A percentile compares a stretch with the other conserved stretches of the same genome.
phyloP scores from a whole-genome alignment of 2,113 vertebrate genomes.

The Dinomys branickii region DNA sequence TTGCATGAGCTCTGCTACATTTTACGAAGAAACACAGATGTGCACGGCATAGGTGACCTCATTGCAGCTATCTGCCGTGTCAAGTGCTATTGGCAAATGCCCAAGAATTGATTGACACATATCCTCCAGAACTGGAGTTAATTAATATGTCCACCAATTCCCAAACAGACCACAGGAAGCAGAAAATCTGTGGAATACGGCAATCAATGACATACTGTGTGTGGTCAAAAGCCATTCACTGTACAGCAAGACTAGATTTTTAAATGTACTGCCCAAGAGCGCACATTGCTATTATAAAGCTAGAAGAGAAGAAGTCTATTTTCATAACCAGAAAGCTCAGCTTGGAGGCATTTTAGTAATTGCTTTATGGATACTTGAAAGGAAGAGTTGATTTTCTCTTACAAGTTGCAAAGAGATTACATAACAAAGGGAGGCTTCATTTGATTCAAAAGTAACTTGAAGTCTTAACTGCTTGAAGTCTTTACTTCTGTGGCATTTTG shows the following conservation, averaged over 20 bases:
- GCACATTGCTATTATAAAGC: slow-evolving; percentile 4
- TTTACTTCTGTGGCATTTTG: slow-evolving; percentile 68
- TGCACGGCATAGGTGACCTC: slow-evolving; percentile 83
- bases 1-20: background rate
- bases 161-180: slow-evolving; percentile 84
- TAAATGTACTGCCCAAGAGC: slow-evolving; percentile 73
- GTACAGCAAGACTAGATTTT: slow-evolving; percentile 76
- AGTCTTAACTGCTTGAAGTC: background rate
- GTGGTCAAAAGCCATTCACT: slow-evolving; percentile 83
- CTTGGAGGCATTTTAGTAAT: slow-evolving; percentile 53
- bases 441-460: slow-evolving; percentile 64
- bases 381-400: slow-evolving; percentile 72
- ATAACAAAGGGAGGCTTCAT: background rate
- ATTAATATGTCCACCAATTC: slow-evolving; percentile 87
- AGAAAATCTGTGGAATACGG: slow-evolving; percentile 86
- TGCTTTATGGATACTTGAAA: slow-evolving; percentile 70
- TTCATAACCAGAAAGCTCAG: slow-evolving; percentile 72
- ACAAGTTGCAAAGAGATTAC: slow-evolving; percentile 64
- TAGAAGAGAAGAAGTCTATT: slow-evolving; percentile 15
- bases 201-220: slow-evolving; percentile 84
- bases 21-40: slow-evolving; percentile 67
- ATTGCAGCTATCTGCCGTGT: slow-evolving; percentile 81
- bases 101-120: slow-evolving; percentile 86
- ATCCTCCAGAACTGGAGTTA: slow-evolving; percentile 86
- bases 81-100: slow-evolving; percentile 85